These are phyloP conservation scores for Esperia sulphurella DNA, from an alignment of 2,888 invertebrate genomes.

Conservation along the genomic window DNA sequence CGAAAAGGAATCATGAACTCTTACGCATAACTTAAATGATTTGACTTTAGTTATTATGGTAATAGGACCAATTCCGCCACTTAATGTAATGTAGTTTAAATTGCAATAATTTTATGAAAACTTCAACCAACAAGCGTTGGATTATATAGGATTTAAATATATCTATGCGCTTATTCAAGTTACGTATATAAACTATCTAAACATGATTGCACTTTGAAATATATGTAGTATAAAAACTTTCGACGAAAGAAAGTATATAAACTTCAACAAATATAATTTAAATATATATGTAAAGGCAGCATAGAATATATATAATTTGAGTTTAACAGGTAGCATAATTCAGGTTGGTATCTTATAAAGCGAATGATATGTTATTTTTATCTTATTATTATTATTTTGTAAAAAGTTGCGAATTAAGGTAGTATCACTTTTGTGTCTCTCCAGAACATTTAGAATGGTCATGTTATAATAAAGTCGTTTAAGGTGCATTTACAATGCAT, in stretches of 20 bases:
- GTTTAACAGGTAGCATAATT: slow-evolving; percentile 44
- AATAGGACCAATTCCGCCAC: too few relatives aligned
- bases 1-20: too few relatives aligned
- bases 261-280: slow-evolving; percentile 9
- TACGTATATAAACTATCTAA: background rate
- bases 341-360: slow-evolving; percentile 67
- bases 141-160: slow-evolving; percentile 2
- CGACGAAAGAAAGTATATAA: slow-evolving; percentile 5
- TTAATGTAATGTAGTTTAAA: too few relatives aligned
- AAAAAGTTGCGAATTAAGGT: slow-evolving; percentile 49
- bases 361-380: slow-evolving; percentile 76
- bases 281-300: slow-evolving; percentile 37
- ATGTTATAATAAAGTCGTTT: background rate
- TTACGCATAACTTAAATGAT: too few relatives aligned
- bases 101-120: too few relatives aligned
- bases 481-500: too few relatives aligned
- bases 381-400: slow-evolving; percentile 51
- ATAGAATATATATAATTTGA: slow-evolving; percentile 42
- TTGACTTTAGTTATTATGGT: too few relatives aligned
- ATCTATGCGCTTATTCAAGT: background rate
- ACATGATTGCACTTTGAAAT: background rate
- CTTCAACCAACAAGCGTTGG: too few relatives aligned
- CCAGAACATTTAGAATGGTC: slow-evolving; percentile 38
- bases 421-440: slow-evolving; percentile 51
- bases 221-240: slow-evolving; percentile 1